Evolutionary conservation across 2,113 vertebrate species (phyloP).

Genomic region (Mus spicilegus): DNA sequence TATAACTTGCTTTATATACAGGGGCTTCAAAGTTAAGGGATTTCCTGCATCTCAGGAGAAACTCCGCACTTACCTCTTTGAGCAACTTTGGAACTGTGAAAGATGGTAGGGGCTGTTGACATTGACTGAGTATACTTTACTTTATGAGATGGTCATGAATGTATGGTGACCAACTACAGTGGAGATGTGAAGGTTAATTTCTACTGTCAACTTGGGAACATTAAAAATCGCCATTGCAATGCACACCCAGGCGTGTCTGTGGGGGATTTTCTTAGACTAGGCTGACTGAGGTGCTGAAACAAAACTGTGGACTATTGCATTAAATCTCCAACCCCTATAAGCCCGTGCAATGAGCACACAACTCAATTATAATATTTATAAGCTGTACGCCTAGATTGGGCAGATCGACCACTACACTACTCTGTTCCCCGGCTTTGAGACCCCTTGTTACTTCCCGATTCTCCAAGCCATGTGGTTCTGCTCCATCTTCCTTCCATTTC

Average conservation of each 20-base stretch:
- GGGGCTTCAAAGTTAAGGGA: background rate
- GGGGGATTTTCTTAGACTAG: background rate
- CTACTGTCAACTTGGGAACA: background rate
- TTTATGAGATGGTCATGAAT: background rate
- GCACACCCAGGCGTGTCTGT: background rate
- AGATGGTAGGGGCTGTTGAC: background rate
- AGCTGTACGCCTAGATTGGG: too few relatives aligned
- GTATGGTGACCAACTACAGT: background rate
- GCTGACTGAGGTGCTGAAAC: background rate
- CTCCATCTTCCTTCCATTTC: too few relatives aligned
- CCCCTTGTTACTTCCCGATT: too few relatives aligned
- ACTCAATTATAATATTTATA: too few relatives aligned
- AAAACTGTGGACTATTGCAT: too few relatives aligned
- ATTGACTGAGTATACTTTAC: too few relatives aligned
- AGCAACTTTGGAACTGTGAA: background rate
- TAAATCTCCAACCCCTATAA: too few relatives aligned
- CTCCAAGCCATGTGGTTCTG: too few relatives aligned
- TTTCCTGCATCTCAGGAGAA: background rate
- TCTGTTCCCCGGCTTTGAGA: too few relatives aligned
- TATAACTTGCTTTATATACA: background rate
- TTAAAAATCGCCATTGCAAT: background rate
- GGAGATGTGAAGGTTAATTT: background rate
- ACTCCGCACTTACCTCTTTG: background rate
- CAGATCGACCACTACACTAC: too few relatives aligned
- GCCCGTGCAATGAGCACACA: too few relatives aligned